Conservation (phyloP, 2,797 vertebrate species). For the Iguana delicatissima region DNA sequence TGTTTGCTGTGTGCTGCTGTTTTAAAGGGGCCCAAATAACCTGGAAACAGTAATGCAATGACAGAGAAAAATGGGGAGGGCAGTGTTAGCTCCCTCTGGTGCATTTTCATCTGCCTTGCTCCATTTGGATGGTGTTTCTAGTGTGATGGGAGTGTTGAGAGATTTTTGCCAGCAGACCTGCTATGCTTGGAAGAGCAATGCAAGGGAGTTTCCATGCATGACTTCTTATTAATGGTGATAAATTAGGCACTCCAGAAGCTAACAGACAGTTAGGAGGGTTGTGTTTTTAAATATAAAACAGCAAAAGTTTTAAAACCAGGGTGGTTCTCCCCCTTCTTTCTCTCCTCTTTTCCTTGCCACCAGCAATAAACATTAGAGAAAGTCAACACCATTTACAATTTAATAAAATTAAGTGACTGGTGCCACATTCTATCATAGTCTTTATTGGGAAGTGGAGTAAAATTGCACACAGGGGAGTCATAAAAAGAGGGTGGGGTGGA, state of each 20-base stretch:
- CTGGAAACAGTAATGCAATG: neutral
- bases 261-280: slow-evolving; percentile 50
- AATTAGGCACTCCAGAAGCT: slow-evolving; percentile 33
- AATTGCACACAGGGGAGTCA: slow-evolving; percentile 80
- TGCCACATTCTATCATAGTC: slow-evolving; percentile 73
- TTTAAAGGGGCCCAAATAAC: neutral
- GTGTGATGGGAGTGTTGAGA: slow-evolving; percentile 40
- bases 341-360: slow-evolving; percentile 47
- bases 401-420: slow-evolving; percentile 80
- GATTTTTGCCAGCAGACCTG: slow-evolving; percentile 30
- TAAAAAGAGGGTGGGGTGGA: slow-evolving; percentile 67
- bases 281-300: slow-evolving; percentile 57
- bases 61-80: neutral
- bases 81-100: neutral
- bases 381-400: slow-evolving; percentile 69
- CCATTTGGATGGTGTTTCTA: neutral
- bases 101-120: neutral
- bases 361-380: slow-evolving; percentile 62
- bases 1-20: neutral
- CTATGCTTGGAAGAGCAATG: slow-evolving; percentile 8
- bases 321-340: fast-evolving
- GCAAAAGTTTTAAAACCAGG: slow-evolving; percentile 64
- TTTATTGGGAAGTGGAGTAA: slow-evolving; percentile 78
- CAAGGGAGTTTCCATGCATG: slow-evolving; percentile 49
- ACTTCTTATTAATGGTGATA: slow-evolving; percentile 54